Evolutionary conservation across 2,888 invertebrate species (phyloP), one percentile per base, ranked within the genome.

Genomic region (Aleiodes leptofemur): DNA sequence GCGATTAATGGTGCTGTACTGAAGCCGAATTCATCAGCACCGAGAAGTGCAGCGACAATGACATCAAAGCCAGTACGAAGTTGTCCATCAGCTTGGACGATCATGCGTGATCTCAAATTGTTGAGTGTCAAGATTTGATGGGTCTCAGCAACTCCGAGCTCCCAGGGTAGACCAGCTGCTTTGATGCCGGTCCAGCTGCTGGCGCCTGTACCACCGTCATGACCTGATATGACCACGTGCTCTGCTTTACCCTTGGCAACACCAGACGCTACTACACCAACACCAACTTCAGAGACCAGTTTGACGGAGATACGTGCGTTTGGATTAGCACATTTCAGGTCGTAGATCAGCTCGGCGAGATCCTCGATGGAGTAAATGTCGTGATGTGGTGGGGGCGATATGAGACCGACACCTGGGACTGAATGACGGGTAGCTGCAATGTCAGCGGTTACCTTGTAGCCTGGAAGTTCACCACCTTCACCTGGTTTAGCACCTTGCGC

Each of bases 281-380:
- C 99, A 1, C 99, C 99, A 4, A 98, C 98, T 91, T 99, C 99
- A 0, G 99, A 99, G 1, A 99, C 99, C 31, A 99, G 91, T 89
- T 99, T 99, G 1, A 99, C 99, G 34, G 98, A 98, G 83, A 99
- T 97, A 78, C 98, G 92, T 0, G 99, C 99, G 72, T 92, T 91
- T 0, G 99, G 99, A 91, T 99, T 99, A 78, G 98, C 97, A 86
- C 97, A 97, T 90, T 99, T 99, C 80, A 99, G 91, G 91, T 99
- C 99, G 88, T 99, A 99, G 86, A 99, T 99, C 73, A 99, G 92
- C 90, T 99, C 98, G 0, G 99, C 98, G 84, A 99, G 91, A 91
- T 99, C 99, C 90, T 99, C 99, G 88, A 99, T 99, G 69, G 98
- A 98, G 91, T 99, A 99, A 90, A 99, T 99, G 87, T 99, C 99